Percentiles rank a stretch among this genome's conserved stretches.
phyloP scores from a whole-genome alignment of 2,888 invertebrate species.

The Drosophila barbarae region DNA sequence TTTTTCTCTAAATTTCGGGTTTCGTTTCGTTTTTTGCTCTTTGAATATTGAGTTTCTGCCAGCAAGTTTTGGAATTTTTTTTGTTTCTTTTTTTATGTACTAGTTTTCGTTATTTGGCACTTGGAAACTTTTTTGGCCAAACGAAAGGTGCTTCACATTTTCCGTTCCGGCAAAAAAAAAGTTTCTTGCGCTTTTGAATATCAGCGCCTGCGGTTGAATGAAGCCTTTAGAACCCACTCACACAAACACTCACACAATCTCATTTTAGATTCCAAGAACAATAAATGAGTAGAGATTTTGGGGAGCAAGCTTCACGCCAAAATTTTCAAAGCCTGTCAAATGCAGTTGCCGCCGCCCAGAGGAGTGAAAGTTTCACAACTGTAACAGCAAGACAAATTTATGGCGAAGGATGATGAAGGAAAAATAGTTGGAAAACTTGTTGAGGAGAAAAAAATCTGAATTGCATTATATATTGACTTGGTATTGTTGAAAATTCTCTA shows the following conservation, averaged over 20 bases:
- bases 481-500: constrained; percentile 8
- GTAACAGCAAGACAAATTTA: constrained; percentile 35
- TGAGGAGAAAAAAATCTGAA: constrained; percentile 23
- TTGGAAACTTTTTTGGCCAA: constrained; percentile 29
- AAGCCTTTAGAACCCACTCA: constrained; percentile 21
- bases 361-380: constrained; percentile 24
- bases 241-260: not conserved
- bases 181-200: constrained; percentile 36
- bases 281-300: constrained; percentile 16
- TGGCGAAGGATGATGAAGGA: constrained; percentile 1
- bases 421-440: constrained; percentile 29
- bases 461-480: constrained; percentile 30
- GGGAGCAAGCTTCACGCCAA: constrained; percentile 10
- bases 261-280: not conserved
- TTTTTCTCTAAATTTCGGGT: constrained; percentile 23
- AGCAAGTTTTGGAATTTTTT: constrained; percentile 2
- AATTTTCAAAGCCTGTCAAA: constrained; percentile 42
- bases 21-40: not conserved
- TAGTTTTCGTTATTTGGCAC: constrained; percentile 17
- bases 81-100: not conserved
- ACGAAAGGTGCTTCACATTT: constrained; percentile 36
- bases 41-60: constrained; percentile 25
- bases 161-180: constrained; percentile 14
- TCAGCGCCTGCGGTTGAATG: constrained; percentile 40
- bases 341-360: constrained; percentile 5